Evolutionary conservation across 1,140 invertebrate species (phyloP), one percentile per base, ranked within the genome.

Genomic region (Pseudomyrmex sp.): DNA sequence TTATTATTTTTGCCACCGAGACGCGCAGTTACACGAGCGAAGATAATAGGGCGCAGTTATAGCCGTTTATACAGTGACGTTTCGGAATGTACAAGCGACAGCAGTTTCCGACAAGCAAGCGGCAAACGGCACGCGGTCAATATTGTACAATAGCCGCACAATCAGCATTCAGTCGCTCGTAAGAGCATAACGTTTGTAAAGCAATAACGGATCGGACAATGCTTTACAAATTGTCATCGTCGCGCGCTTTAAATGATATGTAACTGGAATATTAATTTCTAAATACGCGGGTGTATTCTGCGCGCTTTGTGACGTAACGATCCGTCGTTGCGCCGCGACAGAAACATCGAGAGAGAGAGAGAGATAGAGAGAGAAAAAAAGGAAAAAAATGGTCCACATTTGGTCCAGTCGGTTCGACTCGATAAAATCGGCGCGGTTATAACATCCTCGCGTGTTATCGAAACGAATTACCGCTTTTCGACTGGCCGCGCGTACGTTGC

Each of bases 191-290:
- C 73, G 73, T 52, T 50, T 15, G 58, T 62, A 52, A 63, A 63
- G 74, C 61, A 65, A 54, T 76, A 76, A 76, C 23, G 26, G 15
- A n/a, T 23, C n/a, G 59, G 23, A 76, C 73, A 76, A 76, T 76
- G 54, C 23, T 35, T 54, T 44, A 44, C 74, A 76, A 65, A 76
- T 76, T 76, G 61, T 65, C 74, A 66, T 54, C 26, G 26, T 44
- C 26, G 61, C 48, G 23, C 3, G 46, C 73, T 65, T 76, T 65
- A 76, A 76, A 76, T 35, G 74, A 50, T 35, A 35, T 46, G 35
- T 54, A 76, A 65, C n/a, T 4, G 23, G 61, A 66, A 76, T 76
- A 76, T 76, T 76, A 76, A 76, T 76, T 76, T 44, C 15, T 65
- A 52, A 46, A 35, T 76, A 65, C 59, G 7, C 23, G 35, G 18